phyloP scores from a whole-genome alignment of 2,797 vertebrate species.

The Tokudaia tokunoshimensis region DNA sequence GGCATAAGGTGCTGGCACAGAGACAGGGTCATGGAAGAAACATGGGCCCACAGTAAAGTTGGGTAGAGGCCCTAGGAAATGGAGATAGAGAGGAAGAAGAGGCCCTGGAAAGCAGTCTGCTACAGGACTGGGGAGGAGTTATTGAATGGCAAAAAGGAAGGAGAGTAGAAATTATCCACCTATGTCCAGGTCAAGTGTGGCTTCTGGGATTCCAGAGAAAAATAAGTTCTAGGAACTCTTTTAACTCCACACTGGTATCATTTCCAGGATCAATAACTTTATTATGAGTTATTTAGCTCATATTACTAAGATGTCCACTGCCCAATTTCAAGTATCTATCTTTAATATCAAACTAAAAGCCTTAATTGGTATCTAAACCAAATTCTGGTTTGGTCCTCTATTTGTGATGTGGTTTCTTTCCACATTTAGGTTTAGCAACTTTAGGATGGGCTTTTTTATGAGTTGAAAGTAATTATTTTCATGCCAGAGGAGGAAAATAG shows the following conservation, averaged over 20 bases:
- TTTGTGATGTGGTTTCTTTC: not conserved
- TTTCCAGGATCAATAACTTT: not conserved
- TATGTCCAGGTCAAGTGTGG: not conserved
- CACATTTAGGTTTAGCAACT: not conserved
- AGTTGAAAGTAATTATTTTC: conserved; percentile 8
- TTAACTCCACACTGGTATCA: not conserved
- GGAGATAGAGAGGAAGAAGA: not conserved
- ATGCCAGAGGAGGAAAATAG: not conserved
- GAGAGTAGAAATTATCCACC: not conserved
- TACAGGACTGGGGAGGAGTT: not conserved
- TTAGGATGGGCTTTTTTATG: not conserved
- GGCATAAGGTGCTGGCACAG: not conserved
- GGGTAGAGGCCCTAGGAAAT: no score
- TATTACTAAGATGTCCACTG: not conserved
- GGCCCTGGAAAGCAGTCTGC: not conserved
- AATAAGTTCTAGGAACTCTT: not conserved
- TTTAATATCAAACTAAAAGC: not conserved
- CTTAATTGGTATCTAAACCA: not conserved
- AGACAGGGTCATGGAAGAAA: not conserved
- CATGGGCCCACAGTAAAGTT: not conserved
- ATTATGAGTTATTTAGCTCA: not conserved
- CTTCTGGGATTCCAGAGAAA: not conserved
- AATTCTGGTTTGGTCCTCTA: not conserved
- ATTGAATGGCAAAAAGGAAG: not conserved
- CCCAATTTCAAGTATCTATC: not conserved